phyloP scores from a whole-genome alignment of 1,140 invertebrate species.

The Heliconius melpomene region DNA sequence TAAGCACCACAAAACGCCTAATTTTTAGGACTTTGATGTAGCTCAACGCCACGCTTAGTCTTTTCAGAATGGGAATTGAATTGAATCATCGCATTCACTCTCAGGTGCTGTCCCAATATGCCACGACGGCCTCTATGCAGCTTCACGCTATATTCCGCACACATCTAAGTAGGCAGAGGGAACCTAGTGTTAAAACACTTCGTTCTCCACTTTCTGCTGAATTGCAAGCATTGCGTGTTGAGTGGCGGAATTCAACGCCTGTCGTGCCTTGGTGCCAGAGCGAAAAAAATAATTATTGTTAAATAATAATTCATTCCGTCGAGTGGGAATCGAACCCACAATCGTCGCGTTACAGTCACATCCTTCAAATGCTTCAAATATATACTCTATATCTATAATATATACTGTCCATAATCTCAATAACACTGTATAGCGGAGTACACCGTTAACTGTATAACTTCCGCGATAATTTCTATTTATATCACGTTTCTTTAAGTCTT shows the following conservation, averaged over 20 bases:
- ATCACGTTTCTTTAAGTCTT: conserved; percentile 9
- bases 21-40: too few relatives aligned
- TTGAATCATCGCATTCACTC: too few relatives aligned
- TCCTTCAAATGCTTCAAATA: too few relatives aligned
- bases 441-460: conserved; percentile 3
- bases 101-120: too few relatives aligned
- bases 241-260: too few relatives aligned
- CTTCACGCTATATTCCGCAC: neutral
- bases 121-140: too few relatives aligned
- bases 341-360: neutral
- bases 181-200: neutral
- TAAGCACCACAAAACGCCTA: too few relatives aligned
- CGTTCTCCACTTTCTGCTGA: neutral
- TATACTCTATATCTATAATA: neutral
- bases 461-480: conserved; percentile 10
- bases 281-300: neutral
- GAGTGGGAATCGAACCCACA: neutral
- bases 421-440: neutral
- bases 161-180: neutral
- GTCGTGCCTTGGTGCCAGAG: too few relatives aligned
- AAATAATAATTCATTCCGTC: neutral
- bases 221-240: too few relatives aligned
- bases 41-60: too few relatives aligned
- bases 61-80: too few relatives aligned
- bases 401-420: conserved; percentile 5